Evolutionary conservation across 1,140 invertebrate genomes (phyloP).

Genomic region (Conus betulinus): DNA sequence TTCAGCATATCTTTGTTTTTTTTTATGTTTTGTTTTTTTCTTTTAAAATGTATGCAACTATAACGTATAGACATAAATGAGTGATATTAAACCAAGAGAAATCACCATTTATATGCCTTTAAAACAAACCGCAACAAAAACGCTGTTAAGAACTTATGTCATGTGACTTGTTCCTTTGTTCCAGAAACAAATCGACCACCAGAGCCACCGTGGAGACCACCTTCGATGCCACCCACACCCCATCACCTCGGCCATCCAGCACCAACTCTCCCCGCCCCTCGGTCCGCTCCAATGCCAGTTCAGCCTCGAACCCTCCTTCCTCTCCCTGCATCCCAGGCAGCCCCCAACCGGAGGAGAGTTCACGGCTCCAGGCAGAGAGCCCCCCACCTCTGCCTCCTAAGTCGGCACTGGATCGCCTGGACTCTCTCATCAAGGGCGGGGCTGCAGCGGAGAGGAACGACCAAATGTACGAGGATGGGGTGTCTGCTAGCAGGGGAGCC

Average conservation of each 20-base stretch:
- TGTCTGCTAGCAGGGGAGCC: conserved; percentile 5
- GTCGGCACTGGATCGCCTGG: conserved; percentile 79
- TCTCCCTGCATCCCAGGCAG: conserved; percentile 26
- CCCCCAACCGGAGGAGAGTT: conserved; percentile 38
- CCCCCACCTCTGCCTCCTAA: conserved; percentile 29
- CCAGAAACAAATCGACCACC: conserved; percentile 2
- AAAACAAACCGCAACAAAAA: no score
- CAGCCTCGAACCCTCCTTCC: conserved; percentile 30
- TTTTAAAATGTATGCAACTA: no score
- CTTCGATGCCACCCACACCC: conserved; percentile 35
- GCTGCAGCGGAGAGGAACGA: conserved; percentile 11
- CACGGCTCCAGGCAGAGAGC: conserved; percentile 18
- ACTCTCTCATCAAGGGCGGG: conserved; percentile 79
- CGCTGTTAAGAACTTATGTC: no score
- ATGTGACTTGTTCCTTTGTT: no score
- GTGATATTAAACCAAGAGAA: no score
- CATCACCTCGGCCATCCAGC: conserved; percentile 30
- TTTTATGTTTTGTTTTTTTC: no score
- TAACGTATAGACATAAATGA: no score
- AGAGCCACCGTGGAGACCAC: conserved; percentile 42
- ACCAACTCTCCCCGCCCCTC: background rate
- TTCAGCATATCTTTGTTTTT: no score
- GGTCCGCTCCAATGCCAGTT: conserved; percentile 28
- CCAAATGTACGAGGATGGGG: conserved; percentile 28
- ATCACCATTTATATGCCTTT: no score